Percentiles rank a stretch among this genome's conserved stretches.
Evolutionary conservation across 2,888 invertebrate genomes (phyloP).

Genomic region (Plusia festucae): DNA sequence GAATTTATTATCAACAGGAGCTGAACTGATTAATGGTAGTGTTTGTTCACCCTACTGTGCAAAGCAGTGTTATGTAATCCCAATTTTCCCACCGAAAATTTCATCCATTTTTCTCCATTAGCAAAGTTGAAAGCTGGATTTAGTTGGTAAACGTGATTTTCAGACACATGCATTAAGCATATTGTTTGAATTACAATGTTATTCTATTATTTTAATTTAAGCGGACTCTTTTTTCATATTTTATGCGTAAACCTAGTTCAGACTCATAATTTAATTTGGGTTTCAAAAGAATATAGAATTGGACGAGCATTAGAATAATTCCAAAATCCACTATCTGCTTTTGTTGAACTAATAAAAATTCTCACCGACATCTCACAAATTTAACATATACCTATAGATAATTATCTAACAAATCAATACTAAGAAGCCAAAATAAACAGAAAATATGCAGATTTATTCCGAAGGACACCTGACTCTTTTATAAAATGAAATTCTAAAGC

Average conservation of each 20-base stretch:
- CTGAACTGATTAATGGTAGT: conserved; percentile 31
- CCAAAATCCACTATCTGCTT: not conserved
- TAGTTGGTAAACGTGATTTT: not conserved
- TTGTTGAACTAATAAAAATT: not conserved
- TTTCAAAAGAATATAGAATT: no score
- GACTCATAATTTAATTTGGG: not conserved
- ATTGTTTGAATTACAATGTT: not conserved
- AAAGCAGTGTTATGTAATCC: conserved; percentile 25
- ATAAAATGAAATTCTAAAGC: not conserved
- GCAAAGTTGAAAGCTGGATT: conserved; percentile 4
- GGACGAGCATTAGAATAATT: not conserved
- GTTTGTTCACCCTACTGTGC: conserved; percentile 31
- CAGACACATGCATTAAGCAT: not conserved
- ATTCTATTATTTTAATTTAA: not conserved
- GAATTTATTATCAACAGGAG: conserved; percentile 23
- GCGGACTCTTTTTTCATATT: not conserved
- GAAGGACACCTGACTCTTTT: not conserved
- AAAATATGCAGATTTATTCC: not conserved
- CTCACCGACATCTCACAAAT: not conserved
- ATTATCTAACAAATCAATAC: not conserved
- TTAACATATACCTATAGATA: no score
- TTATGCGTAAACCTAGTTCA: not conserved
- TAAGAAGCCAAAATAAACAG: not conserved
- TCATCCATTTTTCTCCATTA: conserved; percentile 20
- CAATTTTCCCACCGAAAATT: conserved; percentile 12